A percentile compares a stretch with the other conserved stretches of the same genome.
Conservation (phyloP, 2,797 vertebrate species). For the Pipistrellus pipistrellus region DNA sequence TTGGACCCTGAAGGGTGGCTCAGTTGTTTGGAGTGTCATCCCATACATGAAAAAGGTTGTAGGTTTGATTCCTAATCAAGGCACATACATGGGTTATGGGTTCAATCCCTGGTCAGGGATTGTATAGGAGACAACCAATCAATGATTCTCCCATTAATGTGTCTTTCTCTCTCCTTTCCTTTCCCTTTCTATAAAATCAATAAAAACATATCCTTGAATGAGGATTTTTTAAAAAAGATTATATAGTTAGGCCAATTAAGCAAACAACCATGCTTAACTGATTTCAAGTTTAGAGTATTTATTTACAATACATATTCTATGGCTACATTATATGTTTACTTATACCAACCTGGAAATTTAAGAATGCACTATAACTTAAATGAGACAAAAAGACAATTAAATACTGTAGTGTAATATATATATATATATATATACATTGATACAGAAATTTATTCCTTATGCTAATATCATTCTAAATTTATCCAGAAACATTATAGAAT, state of each 20-base stretch:
- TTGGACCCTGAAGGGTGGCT: not conserved
- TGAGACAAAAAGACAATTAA: not conserved
- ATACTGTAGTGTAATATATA: not conserved
- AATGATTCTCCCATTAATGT: not conserved
- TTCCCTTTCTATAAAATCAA: not conserved
- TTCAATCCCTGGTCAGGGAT: not conserved
- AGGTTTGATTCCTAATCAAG: not conserved
- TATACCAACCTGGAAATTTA: not conserved
- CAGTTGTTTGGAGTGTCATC: not conserved
- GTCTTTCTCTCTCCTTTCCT: not conserved
- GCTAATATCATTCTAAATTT: not conserved
- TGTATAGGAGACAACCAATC: not conserved
- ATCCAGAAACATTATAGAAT: not conserved
- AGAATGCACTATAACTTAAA: not conserved
- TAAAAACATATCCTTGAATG: not conserved
- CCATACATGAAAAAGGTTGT: not conserved
- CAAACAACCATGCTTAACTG: not conserved
- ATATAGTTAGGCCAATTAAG: not conserved
- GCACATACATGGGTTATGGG: not conserved
- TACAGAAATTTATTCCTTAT: not conserved
- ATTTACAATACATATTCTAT: not conserved
- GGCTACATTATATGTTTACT: not conserved
- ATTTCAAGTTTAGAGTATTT: not conserved
- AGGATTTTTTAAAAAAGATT: not conserved
- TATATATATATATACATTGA: not conserved